Evolutionary conservation across 2,888 invertebrate species (phyloP).

Genomic region (Maniola hyperantus): DNA sequence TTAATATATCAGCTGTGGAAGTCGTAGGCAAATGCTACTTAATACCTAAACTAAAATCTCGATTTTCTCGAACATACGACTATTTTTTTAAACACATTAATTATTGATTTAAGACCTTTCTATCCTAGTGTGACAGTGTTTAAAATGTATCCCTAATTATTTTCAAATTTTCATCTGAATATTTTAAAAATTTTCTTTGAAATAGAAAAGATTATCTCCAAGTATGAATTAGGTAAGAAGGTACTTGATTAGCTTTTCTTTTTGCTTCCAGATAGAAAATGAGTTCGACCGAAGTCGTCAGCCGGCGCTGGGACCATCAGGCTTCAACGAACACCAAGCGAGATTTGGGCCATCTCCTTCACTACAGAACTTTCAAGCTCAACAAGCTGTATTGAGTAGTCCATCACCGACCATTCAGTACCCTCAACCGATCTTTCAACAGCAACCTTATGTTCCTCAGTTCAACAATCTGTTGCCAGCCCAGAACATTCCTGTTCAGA

Average conservation of each 20-base stretch:
- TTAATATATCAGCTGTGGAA: too few species aligned
- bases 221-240: too few species aligned
- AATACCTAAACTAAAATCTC: too few species aligned
- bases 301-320: constrained; percentile 63
- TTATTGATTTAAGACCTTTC: too few species aligned
- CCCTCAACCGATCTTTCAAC: constrained; percentile 63
- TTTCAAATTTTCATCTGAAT: too few species aligned
- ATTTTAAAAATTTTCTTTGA: too few species aligned
- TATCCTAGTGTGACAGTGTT: too few species aligned
- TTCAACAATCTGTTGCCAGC: constrained; percentile 63
- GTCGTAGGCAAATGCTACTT: too few species aligned
- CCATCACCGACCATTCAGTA: constrained; percentile 62
- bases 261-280: constrained; percentile 76
- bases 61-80: too few species aligned
- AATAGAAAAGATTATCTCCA: neutral
- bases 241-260: constrained; percentile 33
- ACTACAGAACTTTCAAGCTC: constrained; percentile 68
- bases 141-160: too few species aligned
- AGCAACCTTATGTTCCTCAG: constrained; percentile 67
- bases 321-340: constrained; percentile 75
- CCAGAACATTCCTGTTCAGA: constrained; percentile 55
- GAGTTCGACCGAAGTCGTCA: constrained; percentile 77
- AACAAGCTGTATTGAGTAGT: constrained; percentile 54
- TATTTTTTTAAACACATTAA: too few species aligned
- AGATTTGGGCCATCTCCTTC: constrained; percentile 74